Base-by-base conservation (phyloP, 2,113 vertebrate genomes). In the Desmodus rotundus region DNA sequence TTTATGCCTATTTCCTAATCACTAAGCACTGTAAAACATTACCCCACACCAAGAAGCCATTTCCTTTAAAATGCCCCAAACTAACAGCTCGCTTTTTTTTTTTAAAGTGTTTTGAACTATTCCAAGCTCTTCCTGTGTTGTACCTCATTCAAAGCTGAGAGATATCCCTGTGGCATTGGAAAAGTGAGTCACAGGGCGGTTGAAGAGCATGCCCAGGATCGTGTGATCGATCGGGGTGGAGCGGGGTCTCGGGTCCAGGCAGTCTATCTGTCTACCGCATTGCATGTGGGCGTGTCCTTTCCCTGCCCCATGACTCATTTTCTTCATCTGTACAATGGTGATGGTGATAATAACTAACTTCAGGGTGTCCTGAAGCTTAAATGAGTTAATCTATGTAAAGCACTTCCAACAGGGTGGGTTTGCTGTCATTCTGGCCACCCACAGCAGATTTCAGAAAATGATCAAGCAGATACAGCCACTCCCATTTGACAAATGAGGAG, bases 21-120 rank as follows among this genome's bases (percentile, higher is more conserved):
- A 70, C 38, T 65, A 58, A 72, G 28, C 74, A 52, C 63, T 87
- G 41, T 50, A 47, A 89, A 94, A 68, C 41, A 73, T 54, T 74
- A 63, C 76, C 91, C 83, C 68, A 50, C 85, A 87, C 56, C 47
- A 87, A 88, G 74, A 77, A 90, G 65, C 43, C 52, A 77, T 52
- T 84, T 85, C 84, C 81, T 90, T 83, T 95, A 47, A 94, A 95
- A 94, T 93, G 90, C 28, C 73, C 96, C 31, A 73, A 78, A 56
- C 10, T 58, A 76, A 76, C 8, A 70, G 63, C 24, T 91, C 82
- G 43, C 47, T 50, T 56, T 54, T 74, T 67, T 50, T 38, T 45
- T 28, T 72, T 45, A 50, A 36, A 28, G 3, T 56, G 45, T 87
- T 87, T 80, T 61, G 45, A 54, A 36, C 12, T 28, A 24, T 70